These are phyloP conservation scores for Heliconius nattereri DNA, from an alignment of 1,140 invertebrate genomes.

Conservation along the genomic window DNA sequence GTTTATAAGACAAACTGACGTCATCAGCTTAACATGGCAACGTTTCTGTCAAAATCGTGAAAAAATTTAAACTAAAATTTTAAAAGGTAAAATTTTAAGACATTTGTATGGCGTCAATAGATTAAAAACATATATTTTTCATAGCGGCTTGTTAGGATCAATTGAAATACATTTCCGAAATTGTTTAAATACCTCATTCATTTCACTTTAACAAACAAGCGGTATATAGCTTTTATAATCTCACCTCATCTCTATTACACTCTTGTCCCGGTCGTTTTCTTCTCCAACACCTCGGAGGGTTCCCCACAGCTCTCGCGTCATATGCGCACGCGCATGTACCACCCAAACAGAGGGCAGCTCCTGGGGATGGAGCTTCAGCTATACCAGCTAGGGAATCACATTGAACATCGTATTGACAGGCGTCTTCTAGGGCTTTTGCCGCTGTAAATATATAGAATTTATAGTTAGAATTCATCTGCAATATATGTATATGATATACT, in stretches of 20 bases:
- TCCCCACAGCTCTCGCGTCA: slow-evolving; percentile 58
- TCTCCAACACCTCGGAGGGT: slow-evolving; percentile 61
- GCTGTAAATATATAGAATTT: slow-evolving; percentile 45
- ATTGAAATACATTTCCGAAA: no score
- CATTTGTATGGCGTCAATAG: no score
- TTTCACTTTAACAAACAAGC: not conserved
- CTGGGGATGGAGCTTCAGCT: slow-evolving; percentile 50
- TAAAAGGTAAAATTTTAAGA: no score
- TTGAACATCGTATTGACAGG: slow-evolving; percentile 71
- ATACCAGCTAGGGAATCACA: slow-evolving; percentile 60
- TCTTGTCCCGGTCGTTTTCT: slow-evolving; percentile 65
- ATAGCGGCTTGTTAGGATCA: no score
- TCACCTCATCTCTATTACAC: slow-evolving; percentile 65
- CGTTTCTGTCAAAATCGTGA: no score
- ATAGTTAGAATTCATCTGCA: not conserved
- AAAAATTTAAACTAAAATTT: no score
- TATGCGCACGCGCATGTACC: slow-evolving; percentile 61
- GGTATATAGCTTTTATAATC: no score
- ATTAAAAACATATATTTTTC: no score
- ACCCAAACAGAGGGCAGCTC: slow-evolving; percentile 63
- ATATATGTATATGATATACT: no score
- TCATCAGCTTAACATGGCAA: no score
- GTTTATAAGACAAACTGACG: no score
- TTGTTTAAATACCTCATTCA: no score
- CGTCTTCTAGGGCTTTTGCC: slow-evolving; percentile 58